Percentiles rank a stretch among this genome's conserved stretches.
Evolutionary conservation across 2,888 invertebrate genomes (phyloP).

Genomic region (Drosophila neotestacea): DNA sequence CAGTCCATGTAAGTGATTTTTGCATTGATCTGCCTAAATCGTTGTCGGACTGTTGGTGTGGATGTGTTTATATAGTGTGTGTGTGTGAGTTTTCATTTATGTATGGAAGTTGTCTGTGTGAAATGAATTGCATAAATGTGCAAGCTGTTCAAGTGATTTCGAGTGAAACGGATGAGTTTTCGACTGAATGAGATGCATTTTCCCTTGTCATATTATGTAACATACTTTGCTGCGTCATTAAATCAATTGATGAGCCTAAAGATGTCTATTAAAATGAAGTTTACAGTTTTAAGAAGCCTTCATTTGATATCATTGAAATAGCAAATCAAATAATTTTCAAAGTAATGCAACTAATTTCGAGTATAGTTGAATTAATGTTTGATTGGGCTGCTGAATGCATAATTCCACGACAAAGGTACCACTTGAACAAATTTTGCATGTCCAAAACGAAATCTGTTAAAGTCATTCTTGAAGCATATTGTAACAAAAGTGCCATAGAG

Average conservation of each 20-base stretch:
- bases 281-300: not conserved
- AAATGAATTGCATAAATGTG: conserved; percentile 73
- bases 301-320: not conserved
- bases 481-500: conserved; percentile 6
- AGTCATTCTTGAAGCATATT: conserved; percentile 16
- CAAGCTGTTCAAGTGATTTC: conserved; percentile 71
- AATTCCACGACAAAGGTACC: not conserved
- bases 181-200: conserved; percentile 48
- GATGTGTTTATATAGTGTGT: conserved; percentile 26
- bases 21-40: conserved; percentile 68
- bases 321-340: conserved; percentile 8
- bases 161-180: conserved; percentile 52
- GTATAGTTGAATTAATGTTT: conserved; percentile 1
- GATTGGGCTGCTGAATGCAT: conserved; percentile 7
- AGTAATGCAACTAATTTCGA: conserved; percentile 23
- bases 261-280: conserved; percentile 1
- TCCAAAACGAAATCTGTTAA: conserved; percentile 5
- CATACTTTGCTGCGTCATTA: conserved; percentile 73
- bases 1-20: conserved; percentile 55
- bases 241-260: conserved; percentile 58
- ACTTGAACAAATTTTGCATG: conserved; percentile 4
- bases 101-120: conserved; percentile 32
- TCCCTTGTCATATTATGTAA: conserved; percentile 36
- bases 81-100: conserved; percentile 13
- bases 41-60: conserved; percentile 25